Evolutionary conservation across 2,797 vertebrate genomes (phyloP).

Genomic region (Lemur catta): DNA sequence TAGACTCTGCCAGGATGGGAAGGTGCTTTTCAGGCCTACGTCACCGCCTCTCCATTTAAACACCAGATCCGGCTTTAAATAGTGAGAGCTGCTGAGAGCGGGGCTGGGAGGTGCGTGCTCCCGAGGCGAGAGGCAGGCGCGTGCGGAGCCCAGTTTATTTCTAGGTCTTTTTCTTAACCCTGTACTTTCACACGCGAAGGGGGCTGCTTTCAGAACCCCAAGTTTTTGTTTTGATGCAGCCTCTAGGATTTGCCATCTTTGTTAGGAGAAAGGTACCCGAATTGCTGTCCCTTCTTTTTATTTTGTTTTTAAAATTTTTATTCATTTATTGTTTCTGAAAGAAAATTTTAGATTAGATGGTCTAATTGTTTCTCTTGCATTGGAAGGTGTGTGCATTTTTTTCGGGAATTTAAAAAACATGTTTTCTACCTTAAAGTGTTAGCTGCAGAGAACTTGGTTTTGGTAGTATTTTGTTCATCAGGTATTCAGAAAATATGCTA

Average conservation of each 20-base stretch:
- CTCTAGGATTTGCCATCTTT: background rate
- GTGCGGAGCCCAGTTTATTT: slow-evolving; percentile 25
- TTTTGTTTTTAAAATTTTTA: background rate
- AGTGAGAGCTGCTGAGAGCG: slow-evolving; percentile 87
- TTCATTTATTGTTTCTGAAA: background rate
- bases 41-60: slow-evolving; percentile 97
- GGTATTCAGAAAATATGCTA: background rate
- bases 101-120: slow-evolving; percentile 85
- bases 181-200: background rate
- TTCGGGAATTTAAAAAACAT: background rate
- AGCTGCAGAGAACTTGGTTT: background rate
- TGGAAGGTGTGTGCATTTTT: background rate
- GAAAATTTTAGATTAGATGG: background rate
- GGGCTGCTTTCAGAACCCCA: background rate
- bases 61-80: slow-evolving; percentile 96
- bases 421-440: background rate
- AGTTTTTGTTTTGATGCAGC: background rate
- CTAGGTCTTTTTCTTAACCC: background rate
- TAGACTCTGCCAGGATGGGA: slow-evolving; percentile 98
- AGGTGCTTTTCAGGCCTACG: slow-evolving; percentile 96
- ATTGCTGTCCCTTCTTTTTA: background rate
- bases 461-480: background rate
- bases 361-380: background rate
- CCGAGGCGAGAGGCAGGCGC: slow-evolving; percentile 72
- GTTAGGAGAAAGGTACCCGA: background rate